Conservation (phyloP, 2,113 vertebrate genomes). For the Macquaria ambigua region DNA sequence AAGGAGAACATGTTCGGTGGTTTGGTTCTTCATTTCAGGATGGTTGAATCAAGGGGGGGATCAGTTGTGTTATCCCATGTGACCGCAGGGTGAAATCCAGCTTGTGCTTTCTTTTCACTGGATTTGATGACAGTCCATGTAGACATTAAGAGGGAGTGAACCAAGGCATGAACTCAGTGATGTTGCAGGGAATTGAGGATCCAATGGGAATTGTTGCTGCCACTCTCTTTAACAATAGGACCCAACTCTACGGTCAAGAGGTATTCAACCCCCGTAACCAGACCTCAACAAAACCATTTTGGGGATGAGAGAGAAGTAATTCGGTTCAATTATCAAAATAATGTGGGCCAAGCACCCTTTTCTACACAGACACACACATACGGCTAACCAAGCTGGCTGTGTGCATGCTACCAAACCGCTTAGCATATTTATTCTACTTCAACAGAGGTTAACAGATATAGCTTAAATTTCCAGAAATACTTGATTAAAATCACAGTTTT, state of each 20-base stretch:
- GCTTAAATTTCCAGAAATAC: not conserved
- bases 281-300: slow-evolving; percentile 35
- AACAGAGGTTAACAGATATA: not conserved
- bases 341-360: slow-evolving; percentile 15
- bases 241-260: slow-evolving; percentile 2
- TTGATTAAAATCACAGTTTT: not conserved
- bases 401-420: not conserved
- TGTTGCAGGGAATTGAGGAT: not conserved
- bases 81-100: not conserved
- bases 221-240: slow-evolving; percentile 11
- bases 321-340: slow-evolving; percentile 40
- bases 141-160: slow-evolving; percentile 27
- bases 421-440: too few relatives aligned
- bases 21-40: not conserved
- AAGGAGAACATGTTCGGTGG: not conserved
- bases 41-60: not conserved
- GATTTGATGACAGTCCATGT: slow-evolving; percentile 13
- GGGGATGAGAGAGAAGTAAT: slow-evolving; percentile 25
- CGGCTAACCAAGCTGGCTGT: not conserved
- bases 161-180: slow-evolving; percentile 24
- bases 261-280: not conserved
- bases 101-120: not conserved
- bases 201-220: not conserved
- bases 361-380: not conserved
- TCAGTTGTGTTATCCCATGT: not conserved